These are phyloP conservation scores for Phasia obesa DNA, from an alignment of 2,888 invertebrate genomes.

Conservation along the genomic window DNA sequence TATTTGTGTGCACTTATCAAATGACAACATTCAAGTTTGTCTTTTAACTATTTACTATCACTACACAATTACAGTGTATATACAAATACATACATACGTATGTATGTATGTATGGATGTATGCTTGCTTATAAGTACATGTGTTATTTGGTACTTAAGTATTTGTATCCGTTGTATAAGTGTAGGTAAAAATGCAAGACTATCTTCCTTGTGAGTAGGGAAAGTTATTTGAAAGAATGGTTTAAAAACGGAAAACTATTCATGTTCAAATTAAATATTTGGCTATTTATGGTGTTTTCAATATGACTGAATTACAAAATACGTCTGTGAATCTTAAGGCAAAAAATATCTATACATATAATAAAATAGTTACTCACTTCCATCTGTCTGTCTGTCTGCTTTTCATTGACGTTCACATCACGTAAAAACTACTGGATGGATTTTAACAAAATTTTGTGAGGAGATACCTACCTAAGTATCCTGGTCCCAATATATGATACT, in stretches of 20 bases:
- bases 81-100: not conserved
- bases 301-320: too few relatives aligned
- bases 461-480: too few relatives aligned
- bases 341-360: too few relatives aligned
- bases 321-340: too few relatives aligned
- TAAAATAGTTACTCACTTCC: too few relatives aligned
- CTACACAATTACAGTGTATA: constrained; percentile 15
- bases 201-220: not conserved
- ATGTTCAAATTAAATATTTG: not conserved
- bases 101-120: not conserved
- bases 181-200: constrained; percentile 19
- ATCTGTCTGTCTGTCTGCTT: too few relatives aligned
- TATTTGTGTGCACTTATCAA: constrained; percentile 67
- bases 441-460: too few relatives aligned
- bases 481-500: too few relatives aligned
- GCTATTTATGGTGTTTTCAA: too few relatives aligned
- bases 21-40: constrained; percentile 56
- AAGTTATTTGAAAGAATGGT: constrained; percentile 14
- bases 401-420: too few relatives aligned
- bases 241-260: not conserved
- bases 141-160: constrained; percentile 54
- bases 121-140: not conserved
- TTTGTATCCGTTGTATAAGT: constrained; percentile 44
- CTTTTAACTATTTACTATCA: constrained; percentile 53
- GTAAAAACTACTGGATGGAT: too few relatives aligned